Evolutionary conservation across 2,113 vertebrate genomes (phyloP), one percentile per base, ranked within the genome.

Genomic region (Mionectes macconnelli): DNA sequence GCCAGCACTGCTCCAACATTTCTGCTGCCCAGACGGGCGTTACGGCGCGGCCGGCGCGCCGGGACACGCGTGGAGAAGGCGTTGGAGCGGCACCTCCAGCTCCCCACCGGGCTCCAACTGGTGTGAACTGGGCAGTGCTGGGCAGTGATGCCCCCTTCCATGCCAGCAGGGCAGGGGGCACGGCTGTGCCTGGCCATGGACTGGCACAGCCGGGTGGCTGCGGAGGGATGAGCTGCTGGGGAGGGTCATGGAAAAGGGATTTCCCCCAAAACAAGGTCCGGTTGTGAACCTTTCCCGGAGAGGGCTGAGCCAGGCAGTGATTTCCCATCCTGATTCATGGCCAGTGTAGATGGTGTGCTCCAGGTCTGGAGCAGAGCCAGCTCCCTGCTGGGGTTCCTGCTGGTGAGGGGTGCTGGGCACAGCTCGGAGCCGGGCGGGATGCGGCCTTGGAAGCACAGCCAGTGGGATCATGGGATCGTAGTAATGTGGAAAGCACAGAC

Each of bases 41-140:
- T 50, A 23, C 14, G 3, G 66, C 1, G 0, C 3, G 2, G 56
- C 39, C 30, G 42, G 28, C 40, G 3, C 18, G 55, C 27, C 7
- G 2, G 68, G 64, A 89, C 76, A 56, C 19, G 47, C 18, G 6
- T 18, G 21, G 83, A 22, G 5, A 76, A 57, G 7, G 59, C 10
- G 0, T 31, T 10, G 28, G 63, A 64, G 69, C 64, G 56, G 1
- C 90, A n/a, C 64, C 73, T 30, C 11, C 77, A 1, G 1, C 4
- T 4, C 68, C 12, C 52, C 14, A 0, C n/a, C 30, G 18, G 30
- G 68, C 73, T 64, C 14, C 4, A 11, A 66, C 66, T 10, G 15
- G 55, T 4, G 13, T 13, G 42, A 59, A 15, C 42, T 3, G 31
- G 66, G 70, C 67, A 17, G 8, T 6, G 45, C 22, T 45, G 45